Conservation (phyloP, 2,113 vertebrate species). For the Pyxicephalus adspersus region DNA sequence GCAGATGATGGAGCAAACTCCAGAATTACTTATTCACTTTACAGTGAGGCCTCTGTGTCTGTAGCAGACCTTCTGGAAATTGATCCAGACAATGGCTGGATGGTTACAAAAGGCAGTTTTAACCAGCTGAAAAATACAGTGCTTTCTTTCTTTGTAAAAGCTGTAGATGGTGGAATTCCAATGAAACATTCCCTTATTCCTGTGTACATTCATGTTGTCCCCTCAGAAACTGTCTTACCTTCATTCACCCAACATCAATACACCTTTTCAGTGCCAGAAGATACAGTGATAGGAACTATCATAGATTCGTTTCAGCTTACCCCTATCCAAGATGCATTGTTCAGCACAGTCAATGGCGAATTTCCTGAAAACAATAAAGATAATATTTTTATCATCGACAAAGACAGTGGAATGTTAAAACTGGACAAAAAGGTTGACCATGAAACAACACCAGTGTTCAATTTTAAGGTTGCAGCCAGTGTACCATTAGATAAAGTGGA, state of each 20-base stretch:
- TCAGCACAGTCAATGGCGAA: slow-evolving; percentile 85
- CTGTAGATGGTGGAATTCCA: slow-evolving; percentile 89
- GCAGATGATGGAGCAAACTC: slow-evolving; percentile 88
- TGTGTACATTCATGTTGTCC: slow-evolving; percentile 92
- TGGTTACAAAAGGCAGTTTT: slow-evolving; percentile 93
- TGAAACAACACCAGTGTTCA: slow-evolving; percentile 77
- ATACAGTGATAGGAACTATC: slow-evolving; percentile 82
- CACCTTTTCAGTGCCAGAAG: slow-evolving; percentile 84
- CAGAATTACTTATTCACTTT: slow-evolving; percentile 90
- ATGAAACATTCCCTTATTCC: slow-evolving; percentile 88
- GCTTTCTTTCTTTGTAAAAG: slow-evolving; percentile 95
- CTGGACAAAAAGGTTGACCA: slow-evolving; percentile 91
- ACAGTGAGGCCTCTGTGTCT: slow-evolving; percentile 88
- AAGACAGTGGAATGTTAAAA: slow-evolving; percentile 86
- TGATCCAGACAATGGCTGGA: slow-evolving; percentile 95
- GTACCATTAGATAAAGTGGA: slow-evolving; percentile 83
- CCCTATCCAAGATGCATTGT: slow-evolving; percentile 72
- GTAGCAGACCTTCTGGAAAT: slow-evolving; percentile 92
- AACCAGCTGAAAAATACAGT: slow-evolving; percentile 87
- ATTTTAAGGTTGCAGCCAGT: slow-evolving; percentile 88
- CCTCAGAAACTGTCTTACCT: slow-evolving; percentile 81
- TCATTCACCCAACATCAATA: slow-evolving; percentile 90
- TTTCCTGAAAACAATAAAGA: slow-evolving; percentile 86
- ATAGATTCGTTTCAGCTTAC: slow-evolving; percentile 83
- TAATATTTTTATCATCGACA: slow-evolving; percentile 85